A percentile compares a stretch with the other conserved stretches of the same genome.
phyloP scores from a whole-genome alignment of 64 coral and sea anemone genomes.

The Porites lutea region DNA sequence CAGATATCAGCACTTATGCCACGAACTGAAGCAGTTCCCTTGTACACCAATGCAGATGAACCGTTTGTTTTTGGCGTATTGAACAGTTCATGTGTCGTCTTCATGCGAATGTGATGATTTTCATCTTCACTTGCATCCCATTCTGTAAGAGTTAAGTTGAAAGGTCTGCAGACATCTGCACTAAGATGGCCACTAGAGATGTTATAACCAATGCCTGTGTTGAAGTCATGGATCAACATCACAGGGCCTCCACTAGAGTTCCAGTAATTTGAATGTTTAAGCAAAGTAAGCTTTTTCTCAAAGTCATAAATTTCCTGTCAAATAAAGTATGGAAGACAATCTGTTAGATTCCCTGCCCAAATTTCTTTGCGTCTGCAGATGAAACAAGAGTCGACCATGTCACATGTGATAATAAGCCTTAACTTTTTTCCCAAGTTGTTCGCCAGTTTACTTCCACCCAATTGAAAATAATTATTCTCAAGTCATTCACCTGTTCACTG shows the following conservation, averaged over 20 bases:
- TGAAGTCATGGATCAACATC: conserved; percentile 61
- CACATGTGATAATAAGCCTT: too few species aligned
- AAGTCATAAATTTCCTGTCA: conserved; percentile 83
- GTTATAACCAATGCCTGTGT: conserved; percentile 65
- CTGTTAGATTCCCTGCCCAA: background rate
- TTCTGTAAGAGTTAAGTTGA: background rate
- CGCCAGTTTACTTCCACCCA: too few species aligned
- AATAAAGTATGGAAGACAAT: background rate
- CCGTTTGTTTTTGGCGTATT: background rate
- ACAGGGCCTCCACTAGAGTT: background rate
- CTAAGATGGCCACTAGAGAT: background rate
- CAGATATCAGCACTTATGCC: conserved; percentile 84
- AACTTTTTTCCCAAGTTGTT: too few species aligned
- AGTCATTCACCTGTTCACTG: too few species aligned
- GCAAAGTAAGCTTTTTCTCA: conserved; percentile 52
- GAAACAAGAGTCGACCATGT: background rate
- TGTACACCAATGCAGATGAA: conserved; percentile 54
- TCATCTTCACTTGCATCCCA: conserved; percentile 20
- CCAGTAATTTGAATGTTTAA: background rate
- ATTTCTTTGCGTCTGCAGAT: too few species aligned
- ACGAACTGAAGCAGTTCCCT: conserved; percentile 67
- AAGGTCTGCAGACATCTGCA: background rate
- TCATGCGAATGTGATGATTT: conserved; percentile 72
- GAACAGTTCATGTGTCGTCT: conserved; percentile 69
- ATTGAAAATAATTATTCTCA: too few species aligned